These are phyloP conservation scores for Trilocha varians DNA, from an alignment of 2,888 invertebrate genomes.

Conservation along the genomic window DNA sequence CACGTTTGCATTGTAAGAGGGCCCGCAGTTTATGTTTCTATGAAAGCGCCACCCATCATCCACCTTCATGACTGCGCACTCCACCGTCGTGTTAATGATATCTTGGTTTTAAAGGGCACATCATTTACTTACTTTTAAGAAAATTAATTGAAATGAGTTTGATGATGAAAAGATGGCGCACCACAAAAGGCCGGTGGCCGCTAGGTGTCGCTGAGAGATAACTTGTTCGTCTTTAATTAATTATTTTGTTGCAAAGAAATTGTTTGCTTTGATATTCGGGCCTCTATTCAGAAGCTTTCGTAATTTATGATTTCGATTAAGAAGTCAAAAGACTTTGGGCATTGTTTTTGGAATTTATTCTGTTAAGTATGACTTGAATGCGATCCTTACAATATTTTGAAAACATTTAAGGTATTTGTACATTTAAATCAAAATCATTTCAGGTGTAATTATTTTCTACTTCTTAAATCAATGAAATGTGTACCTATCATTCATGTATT, in stretches of 20 bases:
- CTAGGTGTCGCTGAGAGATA: conserved; percentile 69
- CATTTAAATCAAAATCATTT: no score
- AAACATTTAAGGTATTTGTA: no score
- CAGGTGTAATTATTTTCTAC: no score
- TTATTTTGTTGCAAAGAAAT: conserved; percentile 64
- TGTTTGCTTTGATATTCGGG: conserved; percentile 55
- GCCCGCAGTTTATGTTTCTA: conserved; percentile 1
- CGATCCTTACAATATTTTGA: not conserved
- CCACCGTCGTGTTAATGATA: conserved; percentile 65
- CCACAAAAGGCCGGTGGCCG: conserved; percentile 64
- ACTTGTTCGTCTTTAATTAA: conserved; percentile 69
- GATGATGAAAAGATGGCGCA: conserved; percentile 67
- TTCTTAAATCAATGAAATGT: no score
- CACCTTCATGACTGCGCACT: conserved; percentile 6
- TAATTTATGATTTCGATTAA: conserved; percentile 50
- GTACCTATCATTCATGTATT: no score
- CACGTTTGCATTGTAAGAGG: conserved; percentile 1
- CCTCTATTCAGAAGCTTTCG: conserved; percentile 41
- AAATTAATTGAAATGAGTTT: conserved; percentile 74
- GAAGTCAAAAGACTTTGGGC: conserved; percentile 17
- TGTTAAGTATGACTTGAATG: not conserved
- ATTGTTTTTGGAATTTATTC: conserved; percentile 12
- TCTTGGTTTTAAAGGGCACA: conserved; percentile 69
- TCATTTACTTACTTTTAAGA: conserved; percentile 70
- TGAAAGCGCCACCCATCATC: not conserved